Conservation (phyloP, 2,888 invertebrate genomes). For the Caenorhabditis sp. region DNA sequence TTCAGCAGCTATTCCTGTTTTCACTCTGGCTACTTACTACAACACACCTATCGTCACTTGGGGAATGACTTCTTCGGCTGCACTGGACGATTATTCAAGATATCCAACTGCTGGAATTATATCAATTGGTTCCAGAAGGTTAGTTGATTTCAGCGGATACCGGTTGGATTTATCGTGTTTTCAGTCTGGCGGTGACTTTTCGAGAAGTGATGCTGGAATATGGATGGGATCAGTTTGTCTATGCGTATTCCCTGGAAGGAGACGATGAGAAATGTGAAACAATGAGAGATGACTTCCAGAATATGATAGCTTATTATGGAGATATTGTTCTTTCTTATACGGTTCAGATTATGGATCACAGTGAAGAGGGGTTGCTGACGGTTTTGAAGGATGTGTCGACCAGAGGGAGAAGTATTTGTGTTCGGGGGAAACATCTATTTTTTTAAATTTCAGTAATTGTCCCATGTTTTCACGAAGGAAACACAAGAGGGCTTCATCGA, state of each 20-base stretch:
- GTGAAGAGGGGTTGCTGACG: slow-evolving; percentile 27
- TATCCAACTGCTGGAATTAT: slow-evolving; percentile 70
- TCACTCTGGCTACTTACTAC: slow-evolving; percentile 69
- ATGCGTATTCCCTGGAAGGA: slow-evolving; percentile 69
- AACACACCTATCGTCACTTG: slow-evolving; percentile 72
- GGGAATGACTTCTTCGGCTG: slow-evolving; percentile 70
- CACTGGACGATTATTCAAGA: slow-evolving; percentile 63
- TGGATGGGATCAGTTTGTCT: slow-evolving; percentile 72
- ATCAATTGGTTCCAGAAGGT: slow-evolving; percentile 60
- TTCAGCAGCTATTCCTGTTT: slow-evolving; percentile 71
- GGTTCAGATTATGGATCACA: slow-evolving; percentile 40
- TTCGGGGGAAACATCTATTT: not conserved
- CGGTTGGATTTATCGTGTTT: not conserved
- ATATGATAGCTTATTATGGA: slow-evolving; percentile 49
- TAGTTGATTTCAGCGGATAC: not conserved
- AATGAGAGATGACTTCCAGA: slow-evolving; percentile 68
- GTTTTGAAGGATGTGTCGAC: slow-evolving; percentile 34
- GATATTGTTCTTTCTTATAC: slow-evolving; percentile 48
- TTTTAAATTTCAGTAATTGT: slow-evolving; percentile 65
- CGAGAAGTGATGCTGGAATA: slow-evolving; percentile 67
- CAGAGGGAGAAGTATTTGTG: slow-evolving; percentile 43
- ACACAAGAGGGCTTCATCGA: slow-evolving; percentile 50
- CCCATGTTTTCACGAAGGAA: slow-evolving; percentile 64
- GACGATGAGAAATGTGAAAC: slow-evolving; percentile 68
- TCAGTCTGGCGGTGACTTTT: slow-evolving; percentile 68